Percentiles rank a stretch among this genome's conserved stretches.
Conservation (phyloP, 2,797 vertebrate species). For the Ataeniobius toweri region DNA sequence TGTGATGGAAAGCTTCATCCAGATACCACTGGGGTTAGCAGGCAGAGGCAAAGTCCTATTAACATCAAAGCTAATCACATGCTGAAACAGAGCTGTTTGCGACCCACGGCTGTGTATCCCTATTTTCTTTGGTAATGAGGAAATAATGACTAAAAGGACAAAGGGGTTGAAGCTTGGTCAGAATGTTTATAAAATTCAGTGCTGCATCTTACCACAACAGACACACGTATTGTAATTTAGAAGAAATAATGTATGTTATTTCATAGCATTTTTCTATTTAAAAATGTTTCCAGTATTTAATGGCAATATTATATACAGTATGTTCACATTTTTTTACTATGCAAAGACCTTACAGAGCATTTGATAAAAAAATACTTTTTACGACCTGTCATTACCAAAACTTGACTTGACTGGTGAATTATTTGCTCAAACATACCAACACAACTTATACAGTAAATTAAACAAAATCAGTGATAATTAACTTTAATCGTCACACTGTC, state of each 20-base stretch:
- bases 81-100: constrained; percentile 65
- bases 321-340: too few species aligned
- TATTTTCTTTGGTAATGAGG: constrained; percentile 64
- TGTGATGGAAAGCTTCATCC: constrained; percentile 68
- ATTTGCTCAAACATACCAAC: not conserved
- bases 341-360: not conserved
- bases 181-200: constrained; percentile 24
- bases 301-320: constrained; percentile 2
- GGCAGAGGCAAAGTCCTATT: constrained; percentile 63
- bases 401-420: constrained; percentile 6
- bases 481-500: constrained; percentile 11
- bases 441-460: constrained; percentile 6
- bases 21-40: constrained; percentile 60
- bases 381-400: constrained; percentile 7
- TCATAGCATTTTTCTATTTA: not conserved
- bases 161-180: constrained; percentile 23
- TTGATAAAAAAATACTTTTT: constrained; percentile 8
- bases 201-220: not conserved
- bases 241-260: too few species aligned
- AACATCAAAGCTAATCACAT: constrained; percentile 69
- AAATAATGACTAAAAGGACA: constrained; percentile 46
- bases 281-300: constrained; percentile 17
- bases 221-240: not conserved
- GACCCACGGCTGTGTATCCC: constrained; percentile 53
- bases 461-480: constrained; percentile 12